Percentiles rank a stretch among this genome's conserved stretches.
Conservation (phyloP, 2,797 vertebrate genomes). For the Enteromius treurensis region DNA sequence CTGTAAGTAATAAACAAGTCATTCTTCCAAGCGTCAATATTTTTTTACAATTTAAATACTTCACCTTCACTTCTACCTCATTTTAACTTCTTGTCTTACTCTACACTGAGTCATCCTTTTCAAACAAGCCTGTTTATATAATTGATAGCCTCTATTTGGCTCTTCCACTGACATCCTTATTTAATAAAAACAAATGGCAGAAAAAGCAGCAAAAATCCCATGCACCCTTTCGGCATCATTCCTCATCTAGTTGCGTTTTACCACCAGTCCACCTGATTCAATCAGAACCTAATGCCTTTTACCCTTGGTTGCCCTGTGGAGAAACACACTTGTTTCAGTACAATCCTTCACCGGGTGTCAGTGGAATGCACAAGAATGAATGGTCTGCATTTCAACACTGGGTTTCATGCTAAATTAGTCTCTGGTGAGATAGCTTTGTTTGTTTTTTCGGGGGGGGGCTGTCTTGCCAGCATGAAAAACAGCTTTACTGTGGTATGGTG, state of each 20-base stretch:
- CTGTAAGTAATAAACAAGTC: not conserved
- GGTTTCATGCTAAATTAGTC: constrained; percentile 65
- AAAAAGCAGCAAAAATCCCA: constrained; percentile 34
- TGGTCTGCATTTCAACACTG: constrained; percentile 60
- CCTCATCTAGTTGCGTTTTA: constrained; percentile 55
- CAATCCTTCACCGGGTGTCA: constrained; percentile 62
- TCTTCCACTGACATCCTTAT: constrained; percentile 31
- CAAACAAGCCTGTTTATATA: constrained; percentile 25
- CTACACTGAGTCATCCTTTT: constrained; percentile 7
- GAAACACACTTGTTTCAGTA: constrained; percentile 61
- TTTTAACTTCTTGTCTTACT: not conserved
- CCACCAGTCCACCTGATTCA: constrained; percentile 58
- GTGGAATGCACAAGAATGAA: constrained; percentile 58
- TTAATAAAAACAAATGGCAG: constrained; percentile 32
- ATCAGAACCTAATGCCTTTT: constrained; percentile 62
- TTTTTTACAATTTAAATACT: constrained; percentile 4
- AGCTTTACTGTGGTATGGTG: constrained; percentile 47
- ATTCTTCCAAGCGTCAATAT: not conserved
- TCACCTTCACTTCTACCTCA: not conserved
- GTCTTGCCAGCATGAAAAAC: constrained; percentile 57
- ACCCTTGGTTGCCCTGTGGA: constrained; percentile 61
- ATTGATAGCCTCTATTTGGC: constrained; percentile 30
- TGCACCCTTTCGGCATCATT: constrained; percentile 39
- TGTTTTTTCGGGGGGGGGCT: constrained; percentile 41
- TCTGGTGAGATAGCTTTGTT: constrained; percentile 61